Percentiles rank a stretch among this genome's conserved stretches.
Conservation (phyloP, 2,888 invertebrate species). For the Macrosiphum euphorbiae region DNA sequence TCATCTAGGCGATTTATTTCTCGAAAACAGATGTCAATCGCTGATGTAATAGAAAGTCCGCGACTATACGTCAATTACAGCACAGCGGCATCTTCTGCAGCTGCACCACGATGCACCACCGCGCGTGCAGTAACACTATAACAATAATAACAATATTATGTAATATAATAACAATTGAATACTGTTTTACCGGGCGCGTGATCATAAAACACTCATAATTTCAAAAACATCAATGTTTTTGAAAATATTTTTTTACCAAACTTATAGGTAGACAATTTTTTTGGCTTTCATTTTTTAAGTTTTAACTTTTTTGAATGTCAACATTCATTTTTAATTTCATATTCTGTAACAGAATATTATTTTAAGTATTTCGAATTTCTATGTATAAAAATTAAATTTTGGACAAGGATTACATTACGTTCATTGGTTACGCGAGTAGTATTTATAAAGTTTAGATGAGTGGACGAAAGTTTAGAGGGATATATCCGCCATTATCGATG, state of each 20-base stretch:
- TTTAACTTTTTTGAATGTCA: neutral
- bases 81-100: neutral
- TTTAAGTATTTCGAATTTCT: neutral
- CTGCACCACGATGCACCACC: neutral
- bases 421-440: neutral
- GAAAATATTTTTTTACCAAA: neutral
- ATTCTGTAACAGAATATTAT: neutral
- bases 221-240: neutral
- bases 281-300: neutral
- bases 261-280: neutral
- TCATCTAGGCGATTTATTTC: neutral
- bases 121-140: neutral
- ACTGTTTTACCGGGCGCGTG: neutral
- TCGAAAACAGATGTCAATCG: neutral
- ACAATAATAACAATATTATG: neutral
- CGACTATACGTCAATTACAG: neutral
- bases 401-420: too few relatives aligned
- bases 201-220: neutral
- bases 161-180: neutral
- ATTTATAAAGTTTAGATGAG: neutral
- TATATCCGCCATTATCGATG: too few relatives aligned
- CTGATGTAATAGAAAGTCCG: conserved; percentile 46
- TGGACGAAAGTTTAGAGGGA: neutral
- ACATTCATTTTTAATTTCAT: neutral
- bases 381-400: neutral